Evolutionary conservation across 2,888 invertebrate species (phyloP).

Genomic region (Limnephilus lunatus): DNA sequence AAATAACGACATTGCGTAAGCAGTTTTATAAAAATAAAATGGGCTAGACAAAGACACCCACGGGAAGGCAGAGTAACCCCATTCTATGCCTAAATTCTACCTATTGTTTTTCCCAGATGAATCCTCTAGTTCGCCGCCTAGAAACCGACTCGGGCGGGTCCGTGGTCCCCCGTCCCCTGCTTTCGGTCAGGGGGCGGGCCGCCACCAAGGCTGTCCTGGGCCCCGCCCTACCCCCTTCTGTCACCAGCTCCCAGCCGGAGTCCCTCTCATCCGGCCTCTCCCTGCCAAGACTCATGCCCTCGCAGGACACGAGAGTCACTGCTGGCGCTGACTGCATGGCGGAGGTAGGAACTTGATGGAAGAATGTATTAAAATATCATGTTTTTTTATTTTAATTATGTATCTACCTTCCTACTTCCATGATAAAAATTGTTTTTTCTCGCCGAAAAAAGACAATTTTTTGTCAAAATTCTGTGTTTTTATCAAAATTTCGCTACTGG

Average conservation of each 20-base stretch:
- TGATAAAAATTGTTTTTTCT: no score
- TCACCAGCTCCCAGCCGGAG: not conserved
- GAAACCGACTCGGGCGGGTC: not conserved
- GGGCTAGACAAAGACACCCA: no score
- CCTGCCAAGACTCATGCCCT: not conserved
- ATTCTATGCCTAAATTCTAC: not conserved
- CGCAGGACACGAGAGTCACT: not conserved
- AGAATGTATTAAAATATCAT: not conserved
- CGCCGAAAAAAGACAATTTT: no score
- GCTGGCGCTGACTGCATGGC: not conserved
- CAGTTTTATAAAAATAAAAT: no score
- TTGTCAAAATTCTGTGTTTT: no score
- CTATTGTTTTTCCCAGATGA: slow-evolving; percentile 63
- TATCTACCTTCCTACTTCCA: not conserved
- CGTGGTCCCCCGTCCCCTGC: no score
- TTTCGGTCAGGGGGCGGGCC: not conserved
- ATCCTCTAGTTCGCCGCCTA: slow-evolving; percentile 6
- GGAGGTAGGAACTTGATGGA: not conserved
- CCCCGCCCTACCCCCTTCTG: not conserved
- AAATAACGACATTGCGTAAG: no score
- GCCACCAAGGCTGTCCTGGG: not conserved
- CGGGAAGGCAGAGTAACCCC: not conserved
- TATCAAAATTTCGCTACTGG: no score
- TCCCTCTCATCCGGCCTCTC: not conserved
- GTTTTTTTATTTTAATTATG: not conserved